Evolutionary conservation across 2,797 vertebrate species (phyloP).

Genomic region (Danionella dracula): DNA sequence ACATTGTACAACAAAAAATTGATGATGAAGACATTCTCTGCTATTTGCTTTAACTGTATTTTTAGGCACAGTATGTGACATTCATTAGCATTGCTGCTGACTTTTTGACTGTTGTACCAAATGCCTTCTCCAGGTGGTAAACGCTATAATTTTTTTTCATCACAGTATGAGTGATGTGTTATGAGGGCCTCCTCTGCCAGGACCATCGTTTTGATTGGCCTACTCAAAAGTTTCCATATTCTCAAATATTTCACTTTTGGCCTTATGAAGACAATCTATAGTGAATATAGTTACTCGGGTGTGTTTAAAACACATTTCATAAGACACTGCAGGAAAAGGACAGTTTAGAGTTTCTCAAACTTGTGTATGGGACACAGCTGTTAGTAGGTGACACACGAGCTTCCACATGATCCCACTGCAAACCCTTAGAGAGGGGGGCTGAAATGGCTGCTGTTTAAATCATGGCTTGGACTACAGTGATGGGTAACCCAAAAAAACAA

Average conservation of each 20-base stretch:
- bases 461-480: constrained; percentile 30
- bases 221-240: too few relatives aligned
- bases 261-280: too few relatives aligned
- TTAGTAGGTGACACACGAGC: constrained; percentile 60
- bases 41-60: too few relatives aligned
- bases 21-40: too few relatives aligned
- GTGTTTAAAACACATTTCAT: not conserved
- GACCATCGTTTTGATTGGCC: not conserved
- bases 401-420: constrained; percentile 60
- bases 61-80: too few relatives aligned
- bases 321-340: constrained; percentile 11
- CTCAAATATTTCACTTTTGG: too few relatives aligned
- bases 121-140: constrained; percentile 6
- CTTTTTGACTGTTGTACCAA: too few relatives aligned
- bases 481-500: constrained; percentile 40
- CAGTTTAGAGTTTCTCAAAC: constrained; percentile 40
- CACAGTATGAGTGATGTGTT: not conserved
- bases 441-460: constrained; percentile 57
- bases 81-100: too few relatives aligned
- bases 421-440: constrained; percentile 35
- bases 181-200: not conserved
- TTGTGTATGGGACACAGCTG: constrained; percentile 59
- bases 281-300: not conserved
- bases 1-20: too few relatives aligned
- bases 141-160: not conserved